Conservation (phyloP, 2,888 invertebrate species). For the Thecocarcelia acutangulata region DNA sequence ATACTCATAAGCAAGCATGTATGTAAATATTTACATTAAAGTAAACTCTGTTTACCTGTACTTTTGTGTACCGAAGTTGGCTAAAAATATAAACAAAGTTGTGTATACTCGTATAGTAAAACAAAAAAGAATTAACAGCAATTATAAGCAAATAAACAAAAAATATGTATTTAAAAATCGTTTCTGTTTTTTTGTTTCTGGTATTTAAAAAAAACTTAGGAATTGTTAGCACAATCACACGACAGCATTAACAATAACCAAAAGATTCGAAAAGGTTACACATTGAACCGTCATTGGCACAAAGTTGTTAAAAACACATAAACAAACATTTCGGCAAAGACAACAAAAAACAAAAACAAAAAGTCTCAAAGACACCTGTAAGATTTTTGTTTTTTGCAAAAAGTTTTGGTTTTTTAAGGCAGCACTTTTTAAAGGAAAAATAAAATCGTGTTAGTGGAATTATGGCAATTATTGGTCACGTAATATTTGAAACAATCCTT, state of each 20-base stretch:
- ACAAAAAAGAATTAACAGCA: slow-evolving; percentile 62
- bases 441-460: slow-evolving; percentile 70
- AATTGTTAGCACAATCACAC: slow-evolving; percentile 33
- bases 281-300: slow-evolving; percentile 80
- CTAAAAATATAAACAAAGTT: slow-evolving; percentile 34
- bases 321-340: slow-evolving; percentile 16
- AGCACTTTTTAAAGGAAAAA: slow-evolving; percentile 58
- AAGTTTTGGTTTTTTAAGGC: neutral
- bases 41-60: neutral
- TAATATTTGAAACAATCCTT: slow-evolving; percentile 73
- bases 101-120: too few species aligned
- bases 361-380: slow-evolving; percentile 61
- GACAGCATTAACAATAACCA: too few species aligned
- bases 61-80: neutral
- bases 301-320: slow-evolving; percentile 63
- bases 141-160: slow-evolving; percentile 67
- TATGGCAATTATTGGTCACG: slow-evolving; percentile 77
- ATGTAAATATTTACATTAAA: neutral
- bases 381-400: slow-evolving; percentile 29
- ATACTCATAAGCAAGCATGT: slow-evolving; percentile 26
- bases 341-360: slow-evolving; percentile 3
- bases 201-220: slow-evolving; percentile 42
- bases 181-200: slow-evolving; percentile 33
- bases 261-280: slow-evolving; percentile 70
- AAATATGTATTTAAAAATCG: slow-evolving; percentile 44